Conservation (phyloP, 2,888 invertebrate species). For the Hyalella azteca region DNA sequence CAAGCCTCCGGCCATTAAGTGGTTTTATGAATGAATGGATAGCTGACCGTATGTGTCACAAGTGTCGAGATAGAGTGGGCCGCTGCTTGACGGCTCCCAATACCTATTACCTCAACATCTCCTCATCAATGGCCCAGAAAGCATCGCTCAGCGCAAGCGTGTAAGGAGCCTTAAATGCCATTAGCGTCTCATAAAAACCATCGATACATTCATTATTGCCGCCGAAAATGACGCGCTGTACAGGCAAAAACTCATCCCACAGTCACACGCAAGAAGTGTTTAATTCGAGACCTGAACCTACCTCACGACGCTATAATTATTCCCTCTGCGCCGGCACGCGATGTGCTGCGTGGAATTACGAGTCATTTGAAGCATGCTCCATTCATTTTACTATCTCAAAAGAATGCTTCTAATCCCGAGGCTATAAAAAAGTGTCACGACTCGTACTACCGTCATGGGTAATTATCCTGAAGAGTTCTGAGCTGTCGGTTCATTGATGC, state of each 20-base stretch:
- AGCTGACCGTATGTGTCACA: background rate
- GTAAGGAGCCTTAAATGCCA: background rate
- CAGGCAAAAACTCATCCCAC: background rate
- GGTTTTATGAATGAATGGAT: background rate
- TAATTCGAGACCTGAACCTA: no score
- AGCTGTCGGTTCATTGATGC: no score
- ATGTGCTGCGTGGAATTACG: no score
- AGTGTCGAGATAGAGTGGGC: background rate
- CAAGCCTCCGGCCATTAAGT: background rate
- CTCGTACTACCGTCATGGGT: no score
- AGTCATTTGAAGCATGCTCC: no score
- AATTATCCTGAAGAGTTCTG: no score
- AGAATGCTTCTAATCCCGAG: no score
- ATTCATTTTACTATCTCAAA: no score
- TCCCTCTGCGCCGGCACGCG: no score
- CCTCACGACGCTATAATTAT: no score
- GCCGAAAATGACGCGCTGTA: background rate
- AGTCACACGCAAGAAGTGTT: no score
- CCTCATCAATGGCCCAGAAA: background rate
- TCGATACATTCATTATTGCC: constrained; percentile 8
- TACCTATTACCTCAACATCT: background rate
- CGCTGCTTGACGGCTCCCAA: background rate
- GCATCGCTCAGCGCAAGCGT: background rate
- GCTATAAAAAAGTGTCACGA: no score
- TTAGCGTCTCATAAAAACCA: background rate